Base-by-base conservation (phyloP, 2,888 invertebrate genomes). In the Philereme transversata region DNA sequence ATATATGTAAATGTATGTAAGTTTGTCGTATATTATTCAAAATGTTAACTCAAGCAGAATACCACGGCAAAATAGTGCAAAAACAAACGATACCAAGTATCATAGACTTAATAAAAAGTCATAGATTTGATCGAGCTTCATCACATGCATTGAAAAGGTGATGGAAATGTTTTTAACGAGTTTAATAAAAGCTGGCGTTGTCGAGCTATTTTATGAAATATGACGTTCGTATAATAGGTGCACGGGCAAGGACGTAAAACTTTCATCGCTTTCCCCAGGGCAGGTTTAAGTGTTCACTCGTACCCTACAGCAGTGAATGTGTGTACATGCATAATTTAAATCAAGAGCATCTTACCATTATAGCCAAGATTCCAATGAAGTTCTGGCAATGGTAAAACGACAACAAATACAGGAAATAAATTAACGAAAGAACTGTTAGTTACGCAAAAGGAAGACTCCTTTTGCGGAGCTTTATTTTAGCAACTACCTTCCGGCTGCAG, bases 241-340 rank as follows among this genome's bases (percentile, higher is more conserved):
- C 70, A 73, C 72, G 77, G 80, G 72, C 74, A 74, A 72, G 74
- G 72, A 73, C 78, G 76, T 83, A 81, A 84, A 82, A 79, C 73
- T 81, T 82, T 83, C 78, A 82, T 75, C 78, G 73, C 70, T 62
- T 54, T 62, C 57, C 47, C 55, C 59, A 62, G 63, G 46, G 63
- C 49, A 35, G 58, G 59, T 33, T 63, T 56, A 45, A 58, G 62
- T 49, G 51, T 55, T 58, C 22, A 22, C 22, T 22, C 22, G 22
- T 45, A 51, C 45, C 49, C 50, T 40, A 56, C 56, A 49, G 52
- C 45, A 59, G 46, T 10, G 40, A 47, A 51, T 22, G 47, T 46
- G 54, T 47, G 46, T 50, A 52, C 60, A 55, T 7, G n/a, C 41
- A 46, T 40, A 51, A 47, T 34, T 33, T 46, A 45, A 57, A 57